phyloP scores from a whole-genome alignment of 1,140 invertebrate species.

The Galleria mellonella region DNA sequence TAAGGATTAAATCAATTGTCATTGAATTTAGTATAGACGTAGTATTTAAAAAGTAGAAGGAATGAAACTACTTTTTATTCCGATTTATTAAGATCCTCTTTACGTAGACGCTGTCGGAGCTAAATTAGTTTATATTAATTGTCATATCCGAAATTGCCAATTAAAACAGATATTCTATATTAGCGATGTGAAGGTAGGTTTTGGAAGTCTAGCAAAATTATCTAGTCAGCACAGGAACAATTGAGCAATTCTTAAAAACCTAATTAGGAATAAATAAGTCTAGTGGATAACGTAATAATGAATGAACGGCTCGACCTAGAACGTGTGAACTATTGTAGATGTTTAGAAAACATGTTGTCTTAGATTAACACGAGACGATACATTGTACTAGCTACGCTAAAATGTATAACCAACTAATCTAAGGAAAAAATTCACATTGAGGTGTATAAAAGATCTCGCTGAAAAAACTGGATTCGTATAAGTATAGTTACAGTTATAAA shows the following conservation, averaged over 20 bases:
- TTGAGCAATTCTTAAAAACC: slow-evolving; percentile 37
- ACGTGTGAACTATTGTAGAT: slow-evolving; percentile 1
- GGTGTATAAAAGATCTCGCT: slow-evolving; percentile 62
- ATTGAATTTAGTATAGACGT: too few relatives aligned
- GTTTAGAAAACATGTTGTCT: slow-evolving; percentile 7
- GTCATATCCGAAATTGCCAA: too few relatives aligned
- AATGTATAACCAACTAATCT: slow-evolving; percentile 48
- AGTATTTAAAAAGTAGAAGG: too few relatives aligned
- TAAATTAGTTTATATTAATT: too few relatives aligned
- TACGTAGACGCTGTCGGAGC: too few relatives aligned
- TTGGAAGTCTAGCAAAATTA: slow-evolving; percentile 26
- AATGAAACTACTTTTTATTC: too few relatives aligned
- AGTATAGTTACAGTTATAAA: slow-evolving; percentile 59
- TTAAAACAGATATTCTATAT: too few relatives aligned
- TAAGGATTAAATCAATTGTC: too few relatives aligned
- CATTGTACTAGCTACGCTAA: slow-evolving; percentile 41
- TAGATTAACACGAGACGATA: slow-evolving; percentile 16
- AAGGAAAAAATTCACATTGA: slow-evolving; percentile 58
- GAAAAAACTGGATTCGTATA: slow-evolving; percentile 57
- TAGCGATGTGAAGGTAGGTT: background rate
- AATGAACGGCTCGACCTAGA: slow-evolving; percentile 1
- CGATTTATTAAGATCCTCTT: too few relatives aligned
- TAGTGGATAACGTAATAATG: background rate
- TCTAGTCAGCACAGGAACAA: slow-evolving; percentile 21
- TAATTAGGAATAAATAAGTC: slow-evolving; percentile 30